Evolutionary conservation across 1,140 invertebrate genomes (phyloP), one percentile per base, ranked within the genome.

Genomic region (Druon quercuslanigerum): DNA sequence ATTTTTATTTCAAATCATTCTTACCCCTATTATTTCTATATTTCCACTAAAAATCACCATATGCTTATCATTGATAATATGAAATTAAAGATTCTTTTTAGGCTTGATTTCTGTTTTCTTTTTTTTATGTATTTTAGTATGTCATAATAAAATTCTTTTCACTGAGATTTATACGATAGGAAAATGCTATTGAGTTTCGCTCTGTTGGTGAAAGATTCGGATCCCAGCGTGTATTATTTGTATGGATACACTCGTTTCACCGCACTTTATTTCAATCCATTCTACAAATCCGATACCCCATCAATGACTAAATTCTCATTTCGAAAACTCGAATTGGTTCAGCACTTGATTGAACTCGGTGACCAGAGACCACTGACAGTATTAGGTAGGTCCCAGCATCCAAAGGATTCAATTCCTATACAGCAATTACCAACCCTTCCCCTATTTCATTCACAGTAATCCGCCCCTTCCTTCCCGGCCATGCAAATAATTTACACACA

Each of bases 311-410:
- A 85, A 85, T 85, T 84, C 82, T 79, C 75, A 74, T 77, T 79
- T 81, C 78, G 82, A 78, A 78, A 72, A 73, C 74, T 77, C 71
- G 83, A 75, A 86, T 84, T 86, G 85, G 85, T 85, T 78, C 60
- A 66, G 80, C 80, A 79, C 83, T 87, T 85, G 84, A 88, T 87
- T 86, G 86, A 86, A 84, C 87, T 82, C 83, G 82, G 79, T 82
- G 85, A 84, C 84, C 84, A 83, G 79, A 81, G 85, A 84, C 84
- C 84, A 83, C 78, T 81, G 77, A 60, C 74, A 83, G 86, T 81
- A 86, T 86, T 86, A 86, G 82, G 81, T 86, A 86, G 82, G 81
- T 84, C 78, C 33, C 83, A 78, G 76, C 79, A 78, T 84, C 80
- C 79, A 86, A 86, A 85, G 84, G 85, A 84, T 87, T 78, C 75